Evolutionary conservation across 1,140 invertebrate genomes (phyloP), one percentile per base, ranked within the genome.

Genomic region (Lepidurus packardi): DNA sequence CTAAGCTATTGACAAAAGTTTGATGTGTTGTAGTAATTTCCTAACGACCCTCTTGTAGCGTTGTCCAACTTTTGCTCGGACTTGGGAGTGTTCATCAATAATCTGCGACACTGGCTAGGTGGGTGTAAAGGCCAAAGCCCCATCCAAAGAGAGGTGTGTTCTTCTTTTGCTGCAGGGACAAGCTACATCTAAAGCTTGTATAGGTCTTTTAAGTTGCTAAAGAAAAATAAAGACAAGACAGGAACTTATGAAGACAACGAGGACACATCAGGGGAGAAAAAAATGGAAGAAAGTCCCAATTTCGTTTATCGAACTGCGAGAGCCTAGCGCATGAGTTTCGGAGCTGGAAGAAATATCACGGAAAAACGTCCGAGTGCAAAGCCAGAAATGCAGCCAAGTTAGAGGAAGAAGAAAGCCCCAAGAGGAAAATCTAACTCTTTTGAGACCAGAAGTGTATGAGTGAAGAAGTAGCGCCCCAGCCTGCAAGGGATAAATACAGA

Each of bases 21-120:
- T 65, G 53, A 65, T 65, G 53, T 65, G 53, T 65, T 65, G 53
- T 65, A 65, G 53, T 65, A 65, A 65, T 65, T 65, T 65, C 53
- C 21, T 65, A 65, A 65, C 53, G 53, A 65, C 53, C 13, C 53
- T 65, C 53, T 65, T 65, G 53, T 65, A n/a, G 53, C 53, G n/a
- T 65, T 65, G 53, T 65, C 53, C 53, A 65, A 65, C 53, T 65
- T 65, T 65, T 65, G 21, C 53, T 65, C 53, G 53, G 45, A 21
- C 16, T 1, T n/a, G 7, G 7, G 13, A 65, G 53, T 65, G 53
- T 65, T 65, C 53, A 65, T 65, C 53, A 65, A 65, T 21, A 65
- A 65, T 65, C 53, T 65, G 53, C 8, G 53, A 65, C 53, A 65
- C 53, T 65, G 53, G 16, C 13, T 13, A 1, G 7, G n/a, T 13